phyloP scores from a whole-genome alignment of 2,113 vertebrate genomes.

The Cairina moschata region DNA sequence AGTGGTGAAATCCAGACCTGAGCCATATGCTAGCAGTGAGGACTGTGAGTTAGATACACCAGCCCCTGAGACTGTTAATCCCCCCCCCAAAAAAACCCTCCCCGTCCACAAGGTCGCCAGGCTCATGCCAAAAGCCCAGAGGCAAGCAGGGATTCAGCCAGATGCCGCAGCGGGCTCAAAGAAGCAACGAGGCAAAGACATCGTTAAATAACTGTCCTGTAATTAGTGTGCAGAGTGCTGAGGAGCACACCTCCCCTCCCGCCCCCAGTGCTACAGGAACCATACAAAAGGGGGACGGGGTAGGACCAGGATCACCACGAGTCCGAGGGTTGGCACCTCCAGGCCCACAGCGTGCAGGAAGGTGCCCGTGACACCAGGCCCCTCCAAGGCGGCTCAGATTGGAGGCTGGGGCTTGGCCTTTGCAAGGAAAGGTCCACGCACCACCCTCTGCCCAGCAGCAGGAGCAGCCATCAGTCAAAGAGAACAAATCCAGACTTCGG shows the following conservation, averaged over 20 bases:
- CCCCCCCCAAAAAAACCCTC: neutral
- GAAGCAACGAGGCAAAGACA: neutral
- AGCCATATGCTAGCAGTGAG: neutral
- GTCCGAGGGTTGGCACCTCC: neutral
- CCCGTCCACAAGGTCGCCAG: neutral
- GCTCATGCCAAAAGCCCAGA: neutral
- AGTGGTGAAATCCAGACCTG: rapidly evolving
- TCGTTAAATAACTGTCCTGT: neutral
- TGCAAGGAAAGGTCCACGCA: rapidly evolving
- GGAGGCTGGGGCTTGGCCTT: neutral
- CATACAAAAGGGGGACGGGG: neutral
- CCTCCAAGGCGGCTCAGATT: neutral
- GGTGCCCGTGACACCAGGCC: neutral
- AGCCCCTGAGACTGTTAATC: neutral
- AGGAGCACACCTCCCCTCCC: neutral
- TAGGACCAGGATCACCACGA: neutral
- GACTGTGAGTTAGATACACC: neutral
- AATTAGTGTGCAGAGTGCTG: neutral
- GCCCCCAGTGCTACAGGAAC: neutral
- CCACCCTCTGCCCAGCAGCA: neutral
- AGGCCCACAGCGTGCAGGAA: neutral
- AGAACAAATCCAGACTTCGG: neutral
- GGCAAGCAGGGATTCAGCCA: neutral
- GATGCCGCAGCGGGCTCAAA: rapidly evolving
- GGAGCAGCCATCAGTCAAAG: neutral